Base-by-base conservation (phyloP, 2,797 vertebrate genomes). In the Siniperca obscura region DNA sequence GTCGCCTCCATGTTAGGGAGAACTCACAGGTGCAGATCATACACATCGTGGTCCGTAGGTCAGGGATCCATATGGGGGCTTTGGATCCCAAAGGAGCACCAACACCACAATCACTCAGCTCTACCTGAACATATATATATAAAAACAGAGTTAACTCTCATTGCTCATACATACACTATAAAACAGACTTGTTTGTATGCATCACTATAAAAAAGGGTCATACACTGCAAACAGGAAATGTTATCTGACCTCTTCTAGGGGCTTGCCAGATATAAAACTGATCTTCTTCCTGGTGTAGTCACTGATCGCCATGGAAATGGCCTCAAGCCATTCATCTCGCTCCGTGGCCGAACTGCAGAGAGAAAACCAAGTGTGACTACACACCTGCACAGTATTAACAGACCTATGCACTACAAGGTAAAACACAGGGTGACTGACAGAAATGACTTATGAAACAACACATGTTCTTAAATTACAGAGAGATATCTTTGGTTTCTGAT, bases 21-120 rank as follows among this genome's bases (percentile, higher is more conserved):
- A 99, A 99, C 91, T 98, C 98, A 84, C 96, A 98, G 0, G 97
- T 98, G 86, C 98, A 99, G 83, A 99, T 96, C 98, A 99, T 99
- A 79, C 98, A 99, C 98, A 99, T 99, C 0, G 98, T 99, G 89
- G 96, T 95, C 81, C 98, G 95, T 0, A 94, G 96, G 75, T 99
- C 98, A 17, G 98, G 98, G 89, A 99, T 97, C 98, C 98, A 99
- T 86, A 99, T 98, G 0, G 98, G 98, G 71, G 98, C 98, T 90
- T 97, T 99, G 73, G 97, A 96, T 61, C 98, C 98, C 70, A 99
- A 91, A 0, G 95, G 93, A 86, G 94, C 94, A 0, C 92, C 93
- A 74, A 94, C 94, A 12, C 90, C 95, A 67, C 81, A 66, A 34
- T 93, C 91, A 7, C 89, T 94, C 1, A 69, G 34, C 62, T 96